These are phyloP conservation scores for Poeciliopsis occidentalis DNA, from an alignment of 2,113 vertebrate genomes.

Conservation along the genomic window DNA sequence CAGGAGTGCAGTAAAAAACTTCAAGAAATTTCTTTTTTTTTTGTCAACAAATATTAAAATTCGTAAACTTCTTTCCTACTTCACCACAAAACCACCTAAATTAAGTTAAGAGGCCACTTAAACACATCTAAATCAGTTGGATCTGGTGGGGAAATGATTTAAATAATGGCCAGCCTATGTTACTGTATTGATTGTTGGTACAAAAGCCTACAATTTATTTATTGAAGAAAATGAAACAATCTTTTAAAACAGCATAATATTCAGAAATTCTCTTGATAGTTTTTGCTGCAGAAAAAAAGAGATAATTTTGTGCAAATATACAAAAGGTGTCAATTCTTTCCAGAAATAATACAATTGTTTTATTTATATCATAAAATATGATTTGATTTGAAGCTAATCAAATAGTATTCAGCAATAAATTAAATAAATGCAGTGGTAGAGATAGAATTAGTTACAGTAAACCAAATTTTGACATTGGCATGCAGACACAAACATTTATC, in stretches of 20 bases:
- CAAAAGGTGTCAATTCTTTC: neutral
- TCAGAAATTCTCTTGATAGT: neutral
- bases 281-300: neutral
- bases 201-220: neutral
- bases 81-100: neutral
- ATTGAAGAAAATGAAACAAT: neutral
- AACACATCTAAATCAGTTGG: neutral
- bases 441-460: constrained; percentile 7
- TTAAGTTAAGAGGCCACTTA: neutral
- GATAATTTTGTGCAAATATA: neutral
- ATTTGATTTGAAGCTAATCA: neutral
- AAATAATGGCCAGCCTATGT: neutral
- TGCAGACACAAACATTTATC: neutral
- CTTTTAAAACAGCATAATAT: neutral
- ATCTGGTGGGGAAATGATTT: neutral
- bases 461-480: neutral
- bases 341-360: neutral
- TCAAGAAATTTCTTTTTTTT: no score
- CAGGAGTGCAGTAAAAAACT: no score
- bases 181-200: neutral
- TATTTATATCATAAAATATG: neutral
- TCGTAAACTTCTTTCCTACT: neutral
- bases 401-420: neutral
- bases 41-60: no score
- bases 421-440: constrained; percentile 9